These are phyloP conservation scores for Agriopis leucophaearia DNA, from an alignment of 2,888 invertebrate species.

Conservation along the genomic window DNA sequence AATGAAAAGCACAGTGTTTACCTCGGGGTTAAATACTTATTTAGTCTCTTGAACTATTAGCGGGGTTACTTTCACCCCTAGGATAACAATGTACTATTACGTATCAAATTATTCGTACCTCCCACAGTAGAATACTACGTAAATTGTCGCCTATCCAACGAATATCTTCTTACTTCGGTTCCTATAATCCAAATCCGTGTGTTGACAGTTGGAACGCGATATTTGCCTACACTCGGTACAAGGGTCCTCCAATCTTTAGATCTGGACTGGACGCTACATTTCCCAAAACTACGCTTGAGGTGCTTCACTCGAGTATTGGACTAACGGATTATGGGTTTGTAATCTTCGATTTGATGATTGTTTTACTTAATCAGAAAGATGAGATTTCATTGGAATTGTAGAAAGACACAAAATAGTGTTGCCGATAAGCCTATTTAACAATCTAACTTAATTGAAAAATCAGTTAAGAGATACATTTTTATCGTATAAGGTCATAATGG, in stretches of 20 bases:
- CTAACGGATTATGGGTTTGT: conserved; percentile 33
- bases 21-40: too few relatives aligned
- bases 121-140: too few relatives aligned
- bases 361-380: not conserved
- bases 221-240: conserved; percentile 39
- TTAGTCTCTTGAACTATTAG: too few relatives aligned
- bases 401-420: not conserved
- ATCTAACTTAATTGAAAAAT: too few relatives aligned
- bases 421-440: not conserved
- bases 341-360: not conserved
- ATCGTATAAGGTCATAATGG: too few relatives aligned
- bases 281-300: conserved; percentile 66
- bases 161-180: conserved; percentile 17
- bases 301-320: conserved; percentile 50
- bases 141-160: not conserved
- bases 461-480: too few relatives aligned
- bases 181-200: conserved; percentile 41
- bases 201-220: conserved; percentile 36
- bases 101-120: too few relatives aligned
- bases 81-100: too few relatives aligned
- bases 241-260: conserved; percentile 41
- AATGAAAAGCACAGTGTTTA: too few relatives aligned
- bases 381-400: not conserved
- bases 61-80: too few relatives aligned
- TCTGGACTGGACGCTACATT: conserved; percentile 52